phyloP scores from a whole-genome alignment of 2,797 vertebrate genomes.

The Geotrypetes seraphini region DNA sequence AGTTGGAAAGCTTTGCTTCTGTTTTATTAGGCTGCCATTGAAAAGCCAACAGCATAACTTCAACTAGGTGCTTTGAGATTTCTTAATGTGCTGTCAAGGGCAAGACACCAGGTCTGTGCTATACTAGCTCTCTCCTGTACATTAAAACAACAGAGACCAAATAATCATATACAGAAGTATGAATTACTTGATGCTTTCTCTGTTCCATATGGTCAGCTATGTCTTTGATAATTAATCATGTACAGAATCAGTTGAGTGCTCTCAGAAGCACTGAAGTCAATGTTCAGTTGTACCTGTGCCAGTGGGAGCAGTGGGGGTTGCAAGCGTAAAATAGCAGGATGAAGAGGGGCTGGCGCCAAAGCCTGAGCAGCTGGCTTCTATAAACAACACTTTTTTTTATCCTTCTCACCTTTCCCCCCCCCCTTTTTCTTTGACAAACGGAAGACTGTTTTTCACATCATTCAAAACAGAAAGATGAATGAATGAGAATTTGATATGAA shows the following conservation, averaged over 20 bases:
- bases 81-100: slow-evolving; percentile 73
- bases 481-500: slow-evolving; percentile 20
- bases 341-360: slow-evolving; percentile 54
- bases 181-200: slow-evolving; percentile 67
- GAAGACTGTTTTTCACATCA: slow-evolving; percentile 32
- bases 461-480: slow-evolving; percentile 25
- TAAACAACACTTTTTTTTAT: slow-evolving; percentile 53
- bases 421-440: slow-evolving; percentile 28
- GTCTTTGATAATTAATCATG: slow-evolving; percentile 72
- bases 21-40: slow-evolving; percentile 70
- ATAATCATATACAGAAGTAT: slow-evolving; percentile 61
- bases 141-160: slow-evolving; percentile 65
- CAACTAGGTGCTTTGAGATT: slow-evolving; percentile 65
- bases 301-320: slow-evolving; percentile 42
- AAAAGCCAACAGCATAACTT: slow-evolving; percentile 64
- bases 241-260: slow-evolving; percentile 57
- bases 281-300: slow-evolving; percentile 57
- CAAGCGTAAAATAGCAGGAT: slow-evolving; percentile 43
- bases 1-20: slow-evolving; percentile 65
- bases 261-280: slow-evolving; percentile 61
- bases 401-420: slow-evolving; percentile 13
- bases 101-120: slow-evolving; percentile 64
- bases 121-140: slow-evolving; percentile 61
- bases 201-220: slow-evolving; percentile 69
- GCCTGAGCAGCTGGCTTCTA: slow-evolving; percentile 62